Conservation (phyloP, 2,888 invertebrate species). For the Agapostemon virescens region DNA sequence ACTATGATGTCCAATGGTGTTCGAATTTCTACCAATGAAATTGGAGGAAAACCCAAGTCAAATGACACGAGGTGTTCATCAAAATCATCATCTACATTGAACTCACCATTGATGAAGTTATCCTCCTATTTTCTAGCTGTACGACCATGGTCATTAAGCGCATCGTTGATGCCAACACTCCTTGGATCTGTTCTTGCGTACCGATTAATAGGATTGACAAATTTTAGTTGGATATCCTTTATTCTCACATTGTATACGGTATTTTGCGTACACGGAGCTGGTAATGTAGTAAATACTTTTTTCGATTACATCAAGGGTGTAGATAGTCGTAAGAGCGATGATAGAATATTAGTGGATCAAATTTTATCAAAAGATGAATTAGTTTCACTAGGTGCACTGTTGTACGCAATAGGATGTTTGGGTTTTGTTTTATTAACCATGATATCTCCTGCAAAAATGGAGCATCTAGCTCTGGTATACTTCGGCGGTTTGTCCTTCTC, state of each 20-base stretch:
- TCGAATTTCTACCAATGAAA: conserved; percentile 52
- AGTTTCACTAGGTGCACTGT: conserved; percentile 92
- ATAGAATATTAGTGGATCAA: conserved; percentile 96
- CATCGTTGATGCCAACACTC: conserved; percentile 94
- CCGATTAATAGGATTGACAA: conserved; percentile 87
- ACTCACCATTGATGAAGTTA: conserved; percentile 89
- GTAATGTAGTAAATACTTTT: conserved; percentile 97
- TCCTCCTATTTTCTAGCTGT: conserved; percentile 93
- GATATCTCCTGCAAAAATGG: conserved; percentile 95
- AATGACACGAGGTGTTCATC: conserved; percentile 59
- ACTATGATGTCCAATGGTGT: conserved; percentile 74
- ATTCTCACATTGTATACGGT: conserved; percentile 92
- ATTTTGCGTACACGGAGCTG: conserved; percentile 96
- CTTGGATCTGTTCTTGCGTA: conserved; percentile 94
- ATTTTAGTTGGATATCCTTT: conserved; percentile 90
- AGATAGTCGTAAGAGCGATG: conserved; percentile 95
- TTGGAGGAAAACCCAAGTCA: conserved; percentile 48
- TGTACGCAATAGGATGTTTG: conserved; percentile 92
- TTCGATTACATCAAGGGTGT: conserved; percentile 97
- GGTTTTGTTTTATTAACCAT: conserved; percentile 89
- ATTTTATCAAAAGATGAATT: conserved; percentile 91
- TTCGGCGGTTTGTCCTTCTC: conserved; percentile 97
- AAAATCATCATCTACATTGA: conserved; percentile 64
- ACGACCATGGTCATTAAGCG: conserved; percentile 96
- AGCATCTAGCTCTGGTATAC: conserved; percentile 95